These are phyloP conservation scores for Delphinus delphis DNA, from an alignment of 2,113 vertebrate genomes.

Conservation along the genomic window DNA sequence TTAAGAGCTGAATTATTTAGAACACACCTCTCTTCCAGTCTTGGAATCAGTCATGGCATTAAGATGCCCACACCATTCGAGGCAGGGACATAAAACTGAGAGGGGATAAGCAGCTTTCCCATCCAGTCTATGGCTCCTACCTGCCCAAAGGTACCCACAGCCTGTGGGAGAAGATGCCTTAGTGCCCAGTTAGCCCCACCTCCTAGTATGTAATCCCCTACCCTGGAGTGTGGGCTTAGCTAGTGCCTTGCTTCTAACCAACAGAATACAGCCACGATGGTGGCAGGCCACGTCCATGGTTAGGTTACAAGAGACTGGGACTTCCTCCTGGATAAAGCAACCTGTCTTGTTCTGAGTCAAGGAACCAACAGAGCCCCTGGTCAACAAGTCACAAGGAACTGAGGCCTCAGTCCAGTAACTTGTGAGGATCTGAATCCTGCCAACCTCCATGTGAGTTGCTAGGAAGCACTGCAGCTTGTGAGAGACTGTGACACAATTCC, in stretches of 20 bases:
- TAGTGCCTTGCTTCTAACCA: background rate
- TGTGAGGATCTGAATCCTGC: background rate
- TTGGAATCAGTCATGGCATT: background rate
- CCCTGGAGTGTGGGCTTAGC: background rate
- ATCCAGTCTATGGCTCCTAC: background rate
- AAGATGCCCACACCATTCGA: background rate
- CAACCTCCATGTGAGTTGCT: background rate
- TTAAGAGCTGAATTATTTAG: slow-evolving; percentile 61
- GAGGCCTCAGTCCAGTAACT: background rate
- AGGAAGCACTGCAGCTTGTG: background rate
- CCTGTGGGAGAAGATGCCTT: background rate
- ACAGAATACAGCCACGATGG: background rate
- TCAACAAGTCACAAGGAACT: background rate
- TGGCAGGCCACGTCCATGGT: background rate
- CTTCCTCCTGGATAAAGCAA: background rate
- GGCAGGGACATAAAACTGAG: background rate
- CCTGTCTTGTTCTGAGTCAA: background rate
- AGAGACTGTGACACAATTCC: background rate
- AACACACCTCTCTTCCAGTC: slow-evolving; percentile 47
- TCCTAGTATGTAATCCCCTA: background rate
- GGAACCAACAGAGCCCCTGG: background rate
- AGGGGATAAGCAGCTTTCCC: background rate
- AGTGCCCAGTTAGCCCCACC: background rate
- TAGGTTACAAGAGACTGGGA: background rate
- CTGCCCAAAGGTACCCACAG: background rate